phyloP scores from a whole-genome alignment of 2,113 vertebrate genomes.

The Seriola aureovittata region DNA sequence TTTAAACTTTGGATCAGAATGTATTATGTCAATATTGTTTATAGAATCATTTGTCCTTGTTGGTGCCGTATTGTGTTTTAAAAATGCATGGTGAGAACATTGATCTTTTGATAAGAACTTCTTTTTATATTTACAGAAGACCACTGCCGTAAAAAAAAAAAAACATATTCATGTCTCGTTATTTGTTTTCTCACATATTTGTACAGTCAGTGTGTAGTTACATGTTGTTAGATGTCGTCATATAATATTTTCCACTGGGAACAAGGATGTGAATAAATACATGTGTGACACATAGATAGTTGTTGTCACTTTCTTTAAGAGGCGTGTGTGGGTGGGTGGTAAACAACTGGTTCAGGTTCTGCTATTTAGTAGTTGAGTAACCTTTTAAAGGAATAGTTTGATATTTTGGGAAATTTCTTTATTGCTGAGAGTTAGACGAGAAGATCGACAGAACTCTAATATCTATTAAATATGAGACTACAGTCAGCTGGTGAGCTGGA shows the following conservation, averaged over 20 bases:
- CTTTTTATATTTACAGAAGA: constrained; percentile 80
- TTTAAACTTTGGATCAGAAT: constrained; percentile 83
- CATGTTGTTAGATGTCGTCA: constrained; percentile 76
- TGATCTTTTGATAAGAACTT: constrained; percentile 87
- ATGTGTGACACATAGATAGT: constrained; percentile 61
- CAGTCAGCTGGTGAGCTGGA: not conserved
- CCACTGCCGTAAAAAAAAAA: constrained; percentile 70
- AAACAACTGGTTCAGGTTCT: constrained; percentile 32
- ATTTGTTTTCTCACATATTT: constrained; percentile 68
- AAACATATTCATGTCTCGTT: constrained; percentile 43
- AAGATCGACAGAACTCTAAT: not conserved
- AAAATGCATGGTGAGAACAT: constrained; percentile 90
- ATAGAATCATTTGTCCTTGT: constrained; percentile 88
- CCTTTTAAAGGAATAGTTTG: constrained; percentile 1
- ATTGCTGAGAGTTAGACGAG: not conserved
- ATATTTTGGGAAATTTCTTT: not conserved
- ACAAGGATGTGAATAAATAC: constrained; percentile 80
- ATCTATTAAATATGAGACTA: not conserved
- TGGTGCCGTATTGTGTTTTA: constrained; percentile 88
- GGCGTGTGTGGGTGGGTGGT: not conserved
- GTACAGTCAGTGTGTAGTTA: constrained; percentile 80
- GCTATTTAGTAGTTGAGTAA: not conserved
- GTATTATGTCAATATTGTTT: constrained; percentile 89
- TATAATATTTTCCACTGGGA: constrained; percentile 76
- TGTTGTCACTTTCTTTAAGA: constrained; percentile 39